A percentile compares a stretch with the other conserved stretches of the same genome.
Conservation (phyloP, 2,888 invertebrate species). For the Athalia circularis region DNA sequence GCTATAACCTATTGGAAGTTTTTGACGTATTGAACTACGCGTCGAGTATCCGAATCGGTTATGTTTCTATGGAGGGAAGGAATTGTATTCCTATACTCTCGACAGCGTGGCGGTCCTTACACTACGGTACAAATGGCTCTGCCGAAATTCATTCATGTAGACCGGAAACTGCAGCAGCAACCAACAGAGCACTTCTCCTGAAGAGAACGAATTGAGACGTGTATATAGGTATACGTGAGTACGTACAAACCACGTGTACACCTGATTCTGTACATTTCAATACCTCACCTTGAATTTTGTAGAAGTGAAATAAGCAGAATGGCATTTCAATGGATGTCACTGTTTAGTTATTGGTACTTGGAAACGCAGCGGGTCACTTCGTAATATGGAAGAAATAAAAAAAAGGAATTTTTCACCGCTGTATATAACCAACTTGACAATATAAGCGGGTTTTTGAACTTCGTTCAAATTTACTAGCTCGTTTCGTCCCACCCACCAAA, state of each 20-base stretch:
- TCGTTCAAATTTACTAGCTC: no score
- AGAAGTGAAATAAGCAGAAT: neutral
- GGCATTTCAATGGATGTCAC: constrained; percentile 35
- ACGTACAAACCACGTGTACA: neutral
- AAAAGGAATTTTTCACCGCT: neutral
- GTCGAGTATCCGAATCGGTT: constrained; percentile 19
- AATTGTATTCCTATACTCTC: constrained; percentile 15
- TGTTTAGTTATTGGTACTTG: constrained; percentile 42
- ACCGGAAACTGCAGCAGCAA: constrained; percentile 34
- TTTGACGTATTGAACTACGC: constrained; percentile 16
- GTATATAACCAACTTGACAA: no score
- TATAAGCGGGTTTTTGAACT: no score
- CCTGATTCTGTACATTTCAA: neutral
- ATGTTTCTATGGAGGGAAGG: neutral
- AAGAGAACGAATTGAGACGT: neutral
- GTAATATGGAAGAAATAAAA: neutral
- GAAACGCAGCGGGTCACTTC: constrained; percentile 43
- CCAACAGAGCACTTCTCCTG: neutral
- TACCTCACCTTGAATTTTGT: neutral
- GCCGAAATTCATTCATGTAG: constrained; percentile 25
- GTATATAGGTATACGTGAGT: neutral
- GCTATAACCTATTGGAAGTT: constrained; percentile 17
- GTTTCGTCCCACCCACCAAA: no score
- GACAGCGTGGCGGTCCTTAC: neutral
- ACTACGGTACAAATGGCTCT: constrained; percentile 14